Evolutionary conservation across 2,797 vertebrate species (phyloP), one percentile per base, ranked within the genome.

Genomic region (Denticeps clupeoides): DNA sequence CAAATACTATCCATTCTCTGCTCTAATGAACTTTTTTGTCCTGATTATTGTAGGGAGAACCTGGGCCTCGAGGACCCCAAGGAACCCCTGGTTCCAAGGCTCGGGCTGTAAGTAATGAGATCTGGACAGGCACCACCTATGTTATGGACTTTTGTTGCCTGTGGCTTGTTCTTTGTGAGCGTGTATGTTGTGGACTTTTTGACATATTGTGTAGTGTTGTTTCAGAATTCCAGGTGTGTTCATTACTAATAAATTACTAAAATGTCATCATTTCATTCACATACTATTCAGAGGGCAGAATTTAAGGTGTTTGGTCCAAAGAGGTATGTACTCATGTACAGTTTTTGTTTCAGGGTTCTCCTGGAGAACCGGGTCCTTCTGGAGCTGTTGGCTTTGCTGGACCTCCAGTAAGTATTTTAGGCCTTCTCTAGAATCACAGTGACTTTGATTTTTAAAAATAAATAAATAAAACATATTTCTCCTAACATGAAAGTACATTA

Each of bases 381-480:
- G 95, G 95, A 0, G 70, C 90, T 62, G 88, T 74, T 60, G 95
- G 95, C 31, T 98, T 99, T 75, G 79, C 87, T 69, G 95, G 95
- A 58, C 43, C 90, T 32, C 67, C 84, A 69, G 95, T 99, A 85
- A 70, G 85, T 77, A 51, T 5, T n/a, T 26, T 2, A 5, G 45
- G n/a, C 15, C n/a, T n/a, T n/a, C n/a, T 3, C 18, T 46, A 5
- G 1, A 12, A 23, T 8, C 25, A n/a, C n/a, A n/a, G n/a, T n/a
- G n/a, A n/a, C n/a, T n/a, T n/a, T n/a, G n/a, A n/a, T n/a, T n/a
- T n/a, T n/a, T n/a, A n/a, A n/a, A n/a, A n/a, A n/a, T n/a, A n/a
- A n/a, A n/a, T n/a, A n/a, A n/a, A n/a, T n/a, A n/a, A n/a, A n/a
- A n/a, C n/a, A n/a, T n/a, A n/a, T n/a, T n/a, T n/a, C n/a, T n/a